A percentile compares a stretch with the other conserved stretches of the same genome.
phyloP scores from a whole-genome alignment of 2,113 vertebrate species.

The Cepphus grylle region DNA sequence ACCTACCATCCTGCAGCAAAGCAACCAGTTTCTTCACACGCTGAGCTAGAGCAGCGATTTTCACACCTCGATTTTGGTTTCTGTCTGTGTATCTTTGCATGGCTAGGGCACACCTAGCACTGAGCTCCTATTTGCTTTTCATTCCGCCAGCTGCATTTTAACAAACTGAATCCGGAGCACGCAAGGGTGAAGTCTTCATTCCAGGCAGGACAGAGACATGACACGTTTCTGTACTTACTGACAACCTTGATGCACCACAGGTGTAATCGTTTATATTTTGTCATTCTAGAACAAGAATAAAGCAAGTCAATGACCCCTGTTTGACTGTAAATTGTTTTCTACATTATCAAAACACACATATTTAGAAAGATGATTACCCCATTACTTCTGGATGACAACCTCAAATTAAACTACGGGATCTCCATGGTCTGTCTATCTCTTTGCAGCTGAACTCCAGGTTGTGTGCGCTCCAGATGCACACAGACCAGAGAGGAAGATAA shows the following conservation, averaged over 20 bases:
- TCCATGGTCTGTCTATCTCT: not conserved
- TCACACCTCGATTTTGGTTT: not conserved
- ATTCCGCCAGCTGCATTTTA: not conserved
- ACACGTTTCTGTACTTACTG: not conserved
- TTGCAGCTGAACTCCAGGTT: not conserved
- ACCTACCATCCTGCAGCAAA: not conserved
- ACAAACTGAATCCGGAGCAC: not conserved
- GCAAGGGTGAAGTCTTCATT: not conserved
- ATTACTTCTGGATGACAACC: not conserved
- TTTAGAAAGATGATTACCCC: not conserved
- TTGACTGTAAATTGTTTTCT: not conserved
- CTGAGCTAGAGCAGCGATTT: not conserved
- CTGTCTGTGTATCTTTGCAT: not conserved
- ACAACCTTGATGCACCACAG: not conserved
- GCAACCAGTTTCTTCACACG: rapidly evolving
- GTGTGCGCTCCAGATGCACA: not conserved
- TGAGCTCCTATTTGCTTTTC: not conserved
- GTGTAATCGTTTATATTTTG: not conserved
- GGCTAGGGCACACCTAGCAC: not conserved
- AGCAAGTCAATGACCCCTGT: not conserved
- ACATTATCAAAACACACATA: not conserved
- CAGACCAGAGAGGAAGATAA: not conserved
- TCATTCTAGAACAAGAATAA: not conserved
- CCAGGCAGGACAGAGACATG: not conserved
- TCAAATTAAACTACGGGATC: not conserved